Evolutionary conservation across 2,113 vertebrate species (phyloP).

Genomic region (Campylorhamphus procurvoides): DNA sequence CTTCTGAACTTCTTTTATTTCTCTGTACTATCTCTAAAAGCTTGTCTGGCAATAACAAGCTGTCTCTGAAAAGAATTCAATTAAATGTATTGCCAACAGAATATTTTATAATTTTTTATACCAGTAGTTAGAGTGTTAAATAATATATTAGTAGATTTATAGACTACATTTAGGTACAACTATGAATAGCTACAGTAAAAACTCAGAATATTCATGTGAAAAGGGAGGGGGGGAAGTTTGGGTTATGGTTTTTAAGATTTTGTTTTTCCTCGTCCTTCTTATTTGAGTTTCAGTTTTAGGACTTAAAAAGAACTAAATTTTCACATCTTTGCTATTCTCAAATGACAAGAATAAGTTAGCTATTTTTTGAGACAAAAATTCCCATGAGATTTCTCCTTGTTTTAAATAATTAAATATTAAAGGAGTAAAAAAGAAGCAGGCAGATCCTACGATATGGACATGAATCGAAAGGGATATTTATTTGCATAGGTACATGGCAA

Average conservation of each 20-base stretch:
- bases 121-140: constrained; percentile 52
- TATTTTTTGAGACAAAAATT: constrained; percentile 39
- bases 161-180: constrained; percentile 44
- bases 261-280: neutral
- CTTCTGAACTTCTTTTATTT: constrained; percentile 49
- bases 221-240: neutral
- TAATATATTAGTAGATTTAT: constrained; percentile 66
- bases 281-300: constrained; percentile 49
- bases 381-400: neutral
- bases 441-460: neutral
- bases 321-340: constrained; percentile 12
- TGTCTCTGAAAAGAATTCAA: constrained; percentile 45
- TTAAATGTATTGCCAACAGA: constrained; percentile 53
- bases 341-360: constrained; percentile 20
- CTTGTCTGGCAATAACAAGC: constrained; percentile 47
- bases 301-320: constrained; percentile 42
- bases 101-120: constrained; percentile 54
- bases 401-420: constrained; percentile 65
- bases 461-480: constrained; percentile 35
- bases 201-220: constrained; percentile 4
- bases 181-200: constrained; percentile 53
- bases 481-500: constrained; percentile 47
- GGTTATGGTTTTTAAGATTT: constrained; percentile 21
- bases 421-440: constrained; percentile 17
- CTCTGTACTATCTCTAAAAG: constrained; percentile 53